Conservation (phyloP, 2,113 vertebrate species). For the Brienomyrus brachyistius region DNA sequence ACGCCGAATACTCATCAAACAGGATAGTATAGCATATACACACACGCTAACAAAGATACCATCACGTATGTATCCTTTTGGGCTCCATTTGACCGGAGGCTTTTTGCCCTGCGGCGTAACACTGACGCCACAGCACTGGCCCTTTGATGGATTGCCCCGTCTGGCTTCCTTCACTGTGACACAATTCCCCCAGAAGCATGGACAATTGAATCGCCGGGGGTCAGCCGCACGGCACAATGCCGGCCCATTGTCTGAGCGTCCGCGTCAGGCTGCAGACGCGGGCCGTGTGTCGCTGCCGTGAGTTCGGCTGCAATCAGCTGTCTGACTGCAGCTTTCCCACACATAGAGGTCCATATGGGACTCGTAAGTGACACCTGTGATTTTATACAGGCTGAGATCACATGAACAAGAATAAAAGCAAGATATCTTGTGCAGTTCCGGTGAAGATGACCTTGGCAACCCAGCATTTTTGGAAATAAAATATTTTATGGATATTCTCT, state of each 20-base stretch:
- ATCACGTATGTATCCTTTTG: not conserved
- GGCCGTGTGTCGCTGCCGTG: not conserved
- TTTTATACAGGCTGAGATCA: not conserved
- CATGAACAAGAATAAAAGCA: not conserved
- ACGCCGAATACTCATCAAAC: not conserved
- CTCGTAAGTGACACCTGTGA: not conserved
- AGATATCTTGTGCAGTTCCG: not conserved
- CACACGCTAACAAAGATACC: not conserved
- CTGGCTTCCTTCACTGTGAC: not conserved
- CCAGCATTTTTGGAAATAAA: not conserved
- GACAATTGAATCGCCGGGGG: not conserved
- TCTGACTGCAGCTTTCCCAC: constrained; percentile 13
- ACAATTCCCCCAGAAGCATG: constrained; percentile 9
- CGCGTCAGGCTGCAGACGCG: not conserved
- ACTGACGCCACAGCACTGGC: not conserved
- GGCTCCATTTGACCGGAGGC: not conserved
- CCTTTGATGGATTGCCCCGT: not conserved
- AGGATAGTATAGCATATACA: not conserved
- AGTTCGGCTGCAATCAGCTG: not conserved
- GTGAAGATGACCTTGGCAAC: not conserved
- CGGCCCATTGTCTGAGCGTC: not conserved
- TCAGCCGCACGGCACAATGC: not conserved
- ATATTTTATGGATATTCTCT: not conserved
- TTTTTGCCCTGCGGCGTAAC: not conserved
- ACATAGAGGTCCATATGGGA: not conserved